These are phyloP conservation scores for Corapipo altera DNA, from an alignment of 2,113 vertebrate genomes.

Conservation along the genomic window DNA sequence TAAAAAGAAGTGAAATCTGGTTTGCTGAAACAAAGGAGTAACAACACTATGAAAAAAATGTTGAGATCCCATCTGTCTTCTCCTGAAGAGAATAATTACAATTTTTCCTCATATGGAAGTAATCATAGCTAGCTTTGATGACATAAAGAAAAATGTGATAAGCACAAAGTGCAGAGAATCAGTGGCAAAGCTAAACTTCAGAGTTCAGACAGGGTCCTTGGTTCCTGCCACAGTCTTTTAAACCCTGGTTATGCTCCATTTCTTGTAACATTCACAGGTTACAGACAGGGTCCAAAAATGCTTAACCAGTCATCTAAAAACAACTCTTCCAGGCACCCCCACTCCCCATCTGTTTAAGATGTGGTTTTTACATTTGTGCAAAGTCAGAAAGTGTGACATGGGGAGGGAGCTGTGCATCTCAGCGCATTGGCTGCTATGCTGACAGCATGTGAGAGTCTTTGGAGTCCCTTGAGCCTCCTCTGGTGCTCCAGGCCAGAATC, in stretches of 20 bases:
- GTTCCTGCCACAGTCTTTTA: neutral
- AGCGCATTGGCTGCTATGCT: neutral
- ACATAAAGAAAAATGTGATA: neutral
- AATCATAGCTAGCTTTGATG: neutral
- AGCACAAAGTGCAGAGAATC: neutral
- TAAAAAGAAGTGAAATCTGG: constrained; percentile 1
- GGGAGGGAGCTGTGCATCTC: neutral
- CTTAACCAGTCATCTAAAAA: neutral
- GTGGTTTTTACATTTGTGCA: neutral
- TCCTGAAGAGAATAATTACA: constrained; percentile 27
- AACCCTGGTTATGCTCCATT: neutral
- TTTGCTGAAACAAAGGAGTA: constrained; percentile 32
- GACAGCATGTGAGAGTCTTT: neutral
- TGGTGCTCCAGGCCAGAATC: neutral
- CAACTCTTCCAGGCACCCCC: neutral
- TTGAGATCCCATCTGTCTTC: constrained; percentile 31
- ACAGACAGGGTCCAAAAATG: neutral
- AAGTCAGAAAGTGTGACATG: neutral
- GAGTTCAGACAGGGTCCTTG: neutral
- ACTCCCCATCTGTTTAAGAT: neutral
- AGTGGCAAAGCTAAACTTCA: neutral
- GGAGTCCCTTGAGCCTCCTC: neutral
- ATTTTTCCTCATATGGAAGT: neutral
- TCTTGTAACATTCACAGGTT: neutral
- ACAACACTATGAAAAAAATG: neutral